Evolutionary conservation across 2,797 vertebrate genomes (phyloP), one percentile per base, ranked within the genome.

Genomic region (Hirundo rustica): DNA sequence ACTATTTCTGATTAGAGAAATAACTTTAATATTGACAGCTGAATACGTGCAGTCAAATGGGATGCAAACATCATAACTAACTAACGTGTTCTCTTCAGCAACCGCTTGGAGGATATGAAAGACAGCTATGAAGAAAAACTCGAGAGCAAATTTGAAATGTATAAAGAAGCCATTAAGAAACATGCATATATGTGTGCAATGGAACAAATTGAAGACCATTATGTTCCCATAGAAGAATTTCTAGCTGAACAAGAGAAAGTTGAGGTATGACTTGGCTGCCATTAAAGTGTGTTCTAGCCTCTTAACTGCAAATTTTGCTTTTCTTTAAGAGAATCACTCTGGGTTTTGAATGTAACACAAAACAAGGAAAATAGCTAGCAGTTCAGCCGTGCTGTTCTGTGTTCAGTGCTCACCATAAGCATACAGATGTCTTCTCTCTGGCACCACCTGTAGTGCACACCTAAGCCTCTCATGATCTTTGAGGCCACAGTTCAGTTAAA

Each of bases 121-220:
- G 99, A 99, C 94, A 97, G 97, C 73, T 98, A 98, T 26, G 98
- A 99, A 77, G 99, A 99, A 68, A 99, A 98, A 92, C 95, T 99
- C 68, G 99, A 99, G 95, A 98, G 98, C 95, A 99, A 98, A 1
- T 98, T 99, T 96, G 98, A 99, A 83, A 98, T 99, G 98, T 99
- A 99, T 95, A 99, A 98, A 94, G 98, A 99, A 7, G 99, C 98
- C 3, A 98, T 99, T 87, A 99, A 99, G 95, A 98, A 98, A 75
- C 98, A 99, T 5, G 98, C 99, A 4, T 99, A 99, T 89, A 93
- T 98, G 95, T 97, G 98, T 61, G 99, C 99, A 13, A 96, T 99
- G 98, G 98, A 98, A 89, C 97, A 98, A 18, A 97, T 99, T 64
- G 98, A 99, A 77, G 98, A 99, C 3, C 96, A 98, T 66, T 99